Percentiles rank a stretch among this genome's conserved stretches.
phyloP scores from a whole-genome alignment of 2,888 invertebrate species.

The Strigamia crassipes region DNA sequence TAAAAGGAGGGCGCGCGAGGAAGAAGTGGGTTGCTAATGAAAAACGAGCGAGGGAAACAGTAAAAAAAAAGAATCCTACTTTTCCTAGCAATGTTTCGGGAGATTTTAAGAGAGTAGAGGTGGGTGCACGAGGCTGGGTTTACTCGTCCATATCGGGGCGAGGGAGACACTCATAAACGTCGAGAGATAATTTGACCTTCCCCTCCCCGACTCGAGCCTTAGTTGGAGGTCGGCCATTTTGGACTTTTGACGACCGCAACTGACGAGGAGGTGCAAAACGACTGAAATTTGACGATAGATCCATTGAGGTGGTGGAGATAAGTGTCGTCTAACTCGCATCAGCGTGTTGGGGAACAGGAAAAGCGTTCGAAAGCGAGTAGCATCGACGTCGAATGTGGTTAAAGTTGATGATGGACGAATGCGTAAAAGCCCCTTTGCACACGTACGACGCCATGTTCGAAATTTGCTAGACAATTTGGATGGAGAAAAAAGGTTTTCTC shows the following conservation, averaged over 20 bases:
- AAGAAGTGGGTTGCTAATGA: too few relatives aligned
- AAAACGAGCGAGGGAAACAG: too few relatives aligned
- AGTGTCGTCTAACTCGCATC: background rate
- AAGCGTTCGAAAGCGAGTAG: background rate
- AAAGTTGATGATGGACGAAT: constrained; percentile 12
- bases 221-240: constrained; percentile 42
- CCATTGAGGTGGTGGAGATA: background rate
- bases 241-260: constrained; percentile 23
- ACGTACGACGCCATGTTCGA: background rate
- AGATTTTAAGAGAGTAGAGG: too few relatives aligned
- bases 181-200: constrained; percentile 27
- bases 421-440: constrained; percentile 1
- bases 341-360: background rate
- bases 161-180: too few relatives aligned
- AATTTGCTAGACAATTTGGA: background rate
- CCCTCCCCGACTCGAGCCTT: constrained; percentile 25
- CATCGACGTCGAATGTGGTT: background rate
- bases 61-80: too few relatives aligned
- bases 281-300: background rate
- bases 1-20: too few relatives aligned
- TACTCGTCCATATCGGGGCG: too few relatives aligned
- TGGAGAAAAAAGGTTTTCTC: background rate
- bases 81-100: too few relatives aligned
- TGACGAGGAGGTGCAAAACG: background rate
- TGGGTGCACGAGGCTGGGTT: too few relatives aligned